These are phyloP conservation scores for Dallia pectoralis DNA, from an alignment of 2,797 vertebrate genomes.

Conservation along the genomic window DNA sequence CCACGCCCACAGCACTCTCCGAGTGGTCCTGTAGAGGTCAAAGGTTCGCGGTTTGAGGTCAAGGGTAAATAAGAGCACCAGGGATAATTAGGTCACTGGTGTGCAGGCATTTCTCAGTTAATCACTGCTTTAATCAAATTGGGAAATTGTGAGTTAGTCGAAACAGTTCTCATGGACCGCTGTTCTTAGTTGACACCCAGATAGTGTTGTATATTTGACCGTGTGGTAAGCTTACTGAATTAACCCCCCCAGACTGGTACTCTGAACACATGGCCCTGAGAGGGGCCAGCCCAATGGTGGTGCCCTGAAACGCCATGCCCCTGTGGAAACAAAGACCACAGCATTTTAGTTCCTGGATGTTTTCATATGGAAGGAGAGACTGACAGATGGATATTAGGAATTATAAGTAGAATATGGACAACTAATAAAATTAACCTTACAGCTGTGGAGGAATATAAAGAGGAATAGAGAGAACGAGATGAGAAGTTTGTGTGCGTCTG, in stretches of 20 bases:
- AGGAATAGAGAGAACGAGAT: not conserved
- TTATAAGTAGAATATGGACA: not conserved
- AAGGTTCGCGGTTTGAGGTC: not conserved
- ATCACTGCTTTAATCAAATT: no score
- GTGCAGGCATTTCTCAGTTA: not conserved
- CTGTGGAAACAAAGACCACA: slow-evolving; percentile 68
- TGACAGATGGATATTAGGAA: not conserved
- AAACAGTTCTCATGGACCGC: no score
- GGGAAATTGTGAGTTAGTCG: no score
- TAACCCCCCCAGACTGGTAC: slow-evolving; percentile 95
- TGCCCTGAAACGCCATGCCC: slow-evolving; percentile 87
- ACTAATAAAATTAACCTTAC: not conserved
- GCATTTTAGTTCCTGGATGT: slow-evolving; percentile 34
- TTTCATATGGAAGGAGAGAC: not conserved
- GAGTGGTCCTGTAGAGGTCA: slow-evolving; percentile 86
- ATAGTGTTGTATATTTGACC: no score
- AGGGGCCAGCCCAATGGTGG: slow-evolving; percentile 92
- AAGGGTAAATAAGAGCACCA: not conserved
- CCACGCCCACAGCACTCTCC: slow-evolving; percentile 85
- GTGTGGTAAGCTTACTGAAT: slow-evolving; percentile 79
- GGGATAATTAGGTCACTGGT: no score
- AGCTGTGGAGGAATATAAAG: not conserved
- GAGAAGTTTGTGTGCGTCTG: not conserved
- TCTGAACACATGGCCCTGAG: slow-evolving; percentile 96
- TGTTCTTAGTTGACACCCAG: no score